Evolutionary conservation across 2,113 vertebrate genomes (phyloP).

Genomic region (Eulemur macaco): DNA sequence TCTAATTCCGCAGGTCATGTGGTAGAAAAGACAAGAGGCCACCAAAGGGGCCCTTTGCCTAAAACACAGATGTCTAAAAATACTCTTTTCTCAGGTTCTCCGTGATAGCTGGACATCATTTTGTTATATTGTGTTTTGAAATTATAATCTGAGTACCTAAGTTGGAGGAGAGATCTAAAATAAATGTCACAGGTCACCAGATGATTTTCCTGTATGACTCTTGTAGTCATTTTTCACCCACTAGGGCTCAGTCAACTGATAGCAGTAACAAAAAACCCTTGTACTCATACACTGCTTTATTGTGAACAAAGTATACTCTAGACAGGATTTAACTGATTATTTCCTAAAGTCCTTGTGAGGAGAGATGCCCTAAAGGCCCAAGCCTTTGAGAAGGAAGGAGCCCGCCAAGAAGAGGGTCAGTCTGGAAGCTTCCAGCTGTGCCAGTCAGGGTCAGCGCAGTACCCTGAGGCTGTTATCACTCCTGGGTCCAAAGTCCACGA

Average conservation of each 20-base stretch:
- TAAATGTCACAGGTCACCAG: not conserved
- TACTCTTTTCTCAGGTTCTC: not conserved
- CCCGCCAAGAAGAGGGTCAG: not conserved
- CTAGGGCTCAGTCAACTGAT: not conserved
- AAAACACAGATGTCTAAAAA: not conserved
- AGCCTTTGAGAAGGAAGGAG: not conserved
- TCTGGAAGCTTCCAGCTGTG: slow-evolving; percentile 15
- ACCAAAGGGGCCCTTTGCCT: not conserved
- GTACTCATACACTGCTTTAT: not conserved
- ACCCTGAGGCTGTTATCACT: not conserved
- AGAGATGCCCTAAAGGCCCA: not conserved
- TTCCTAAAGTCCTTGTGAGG: slow-evolving; percentile 7
- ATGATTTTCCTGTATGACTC: not conserved
- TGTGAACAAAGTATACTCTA: not conserved
- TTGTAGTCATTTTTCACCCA: not conserved
- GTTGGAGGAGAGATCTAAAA: not conserved
- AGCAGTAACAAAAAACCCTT: not conserved
- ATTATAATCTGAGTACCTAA: slow-evolving; percentile 22
- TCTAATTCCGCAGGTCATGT: not conserved
- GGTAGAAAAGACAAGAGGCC: not conserved
- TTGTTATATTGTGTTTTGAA: slow-evolving; percentile 21
- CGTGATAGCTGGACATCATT: not conserved
- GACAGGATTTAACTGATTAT: not conserved
- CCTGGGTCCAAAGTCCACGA: not conserved
- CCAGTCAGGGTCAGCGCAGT: not conserved